Evolutionary conservation across 2,113 vertebrate species (phyloP).

Genomic region (Nibea coibor): DNA sequence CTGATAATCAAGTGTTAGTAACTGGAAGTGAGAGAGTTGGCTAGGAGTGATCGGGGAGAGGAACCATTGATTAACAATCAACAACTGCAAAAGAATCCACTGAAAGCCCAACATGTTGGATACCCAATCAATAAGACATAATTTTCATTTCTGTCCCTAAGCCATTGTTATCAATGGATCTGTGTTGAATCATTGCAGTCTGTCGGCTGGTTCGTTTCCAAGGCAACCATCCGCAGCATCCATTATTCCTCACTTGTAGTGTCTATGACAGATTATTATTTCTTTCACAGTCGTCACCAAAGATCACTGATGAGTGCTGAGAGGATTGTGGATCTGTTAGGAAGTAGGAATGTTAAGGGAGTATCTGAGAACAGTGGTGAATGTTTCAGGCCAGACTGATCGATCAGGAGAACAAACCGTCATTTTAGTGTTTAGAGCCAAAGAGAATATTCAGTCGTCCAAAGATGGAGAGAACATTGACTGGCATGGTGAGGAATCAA

Average conservation of each 20-base stretch:
- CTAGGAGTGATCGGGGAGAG: slow-evolving; percentile 14
- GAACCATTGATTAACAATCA: slow-evolving; percentile 56
- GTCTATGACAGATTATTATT: slow-evolving; percentile 24
- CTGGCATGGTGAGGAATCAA: slow-evolving; percentile 4
- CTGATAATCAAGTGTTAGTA: background rate
- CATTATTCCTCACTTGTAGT: slow-evolving; percentile 4
- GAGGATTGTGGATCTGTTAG: background rate
- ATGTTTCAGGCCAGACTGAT: background rate
- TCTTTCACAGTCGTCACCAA: slow-evolving; percentile 10
- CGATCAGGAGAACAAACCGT: slow-evolving; percentile 8
- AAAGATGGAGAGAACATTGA: slow-evolving; percentile 3
- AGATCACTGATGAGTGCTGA: slow-evolving; percentile 9
- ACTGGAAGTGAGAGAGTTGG: slow-evolving; percentile 9
- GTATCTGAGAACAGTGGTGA: background rate
- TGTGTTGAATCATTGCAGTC: background rate
- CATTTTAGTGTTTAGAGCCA: background rate
- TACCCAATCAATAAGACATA: slow-evolving; percentile 47
- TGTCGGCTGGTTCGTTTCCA: background rate
- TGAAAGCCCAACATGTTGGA: slow-evolving; percentile 6
- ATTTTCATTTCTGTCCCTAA: slow-evolving; percentile 50
- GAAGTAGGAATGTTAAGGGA: background rate
- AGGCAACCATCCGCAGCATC: background rate
- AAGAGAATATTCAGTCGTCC: background rate
- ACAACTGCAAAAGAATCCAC: slow-evolving; percentile 39
- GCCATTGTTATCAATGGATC: slow-evolving; percentile 26